These are phyloP conservation scores for Eupsittula cactorum DNA, from an alignment of 2,113 vertebrate genomes.

Conservation along the genomic window DNA sequence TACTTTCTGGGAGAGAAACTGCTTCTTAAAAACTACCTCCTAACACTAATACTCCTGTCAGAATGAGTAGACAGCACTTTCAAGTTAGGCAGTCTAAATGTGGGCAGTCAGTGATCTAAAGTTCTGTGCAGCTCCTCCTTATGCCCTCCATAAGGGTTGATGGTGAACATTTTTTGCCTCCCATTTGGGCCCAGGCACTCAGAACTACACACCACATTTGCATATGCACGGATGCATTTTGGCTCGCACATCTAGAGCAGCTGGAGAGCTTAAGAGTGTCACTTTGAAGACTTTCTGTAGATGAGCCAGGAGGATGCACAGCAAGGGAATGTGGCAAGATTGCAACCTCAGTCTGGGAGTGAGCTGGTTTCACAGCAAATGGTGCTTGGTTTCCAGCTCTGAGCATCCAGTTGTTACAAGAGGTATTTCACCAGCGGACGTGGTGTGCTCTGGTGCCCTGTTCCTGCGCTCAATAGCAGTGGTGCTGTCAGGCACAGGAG, in stretches of 20 bases:
- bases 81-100: too few species aligned
- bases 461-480: neutral
- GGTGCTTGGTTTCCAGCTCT: neutral
- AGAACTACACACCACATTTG: neutral
- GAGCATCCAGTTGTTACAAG: neutral
- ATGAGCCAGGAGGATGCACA: neutral
- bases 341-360: neutral
- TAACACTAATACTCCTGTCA: neutral
- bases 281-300: neutral
- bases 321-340: neutral
- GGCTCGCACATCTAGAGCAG: neutral
- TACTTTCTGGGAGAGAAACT: neutral
- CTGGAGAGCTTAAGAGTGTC: accelerated
- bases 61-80: neutral
- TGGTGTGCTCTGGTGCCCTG: accelerated
- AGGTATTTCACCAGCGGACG: neutral
- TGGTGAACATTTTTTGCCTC: neutral
- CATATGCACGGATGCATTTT: neutral
- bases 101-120: neutral
- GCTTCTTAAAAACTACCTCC: neutral
- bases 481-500: neutral
- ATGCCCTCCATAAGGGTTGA: neutral
- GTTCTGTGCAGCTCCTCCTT: neutral
- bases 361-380: neutral
- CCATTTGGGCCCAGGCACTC: neutral